phyloP scores from a whole-genome alignment of 2,888 invertebrate genomes.

The Nowickia ferox region DNA sequence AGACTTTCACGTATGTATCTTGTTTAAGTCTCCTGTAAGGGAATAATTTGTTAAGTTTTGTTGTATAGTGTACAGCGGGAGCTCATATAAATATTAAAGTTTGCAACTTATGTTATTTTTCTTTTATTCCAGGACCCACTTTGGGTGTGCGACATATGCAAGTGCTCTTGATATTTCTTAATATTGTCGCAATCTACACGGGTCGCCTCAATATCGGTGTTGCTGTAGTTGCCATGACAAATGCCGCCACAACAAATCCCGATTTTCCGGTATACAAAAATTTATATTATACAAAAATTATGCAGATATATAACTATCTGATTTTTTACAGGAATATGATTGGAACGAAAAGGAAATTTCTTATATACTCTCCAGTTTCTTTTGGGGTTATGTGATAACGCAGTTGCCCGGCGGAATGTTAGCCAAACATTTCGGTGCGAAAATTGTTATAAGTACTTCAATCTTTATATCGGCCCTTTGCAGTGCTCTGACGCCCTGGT shows the following conservation, averaged over 20 bases:
- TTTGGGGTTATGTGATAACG: slow-evolving; percentile 89
- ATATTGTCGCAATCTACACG: slow-evolving; percentile 86
- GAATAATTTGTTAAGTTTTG: too few relatives aligned
- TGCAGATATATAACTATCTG: neutral
- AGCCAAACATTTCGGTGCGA: slow-evolving; percentile 87
- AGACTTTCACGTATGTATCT: too few relatives aligned
- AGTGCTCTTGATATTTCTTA: slow-evolving; percentile 85
- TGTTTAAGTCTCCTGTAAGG: too few relatives aligned
- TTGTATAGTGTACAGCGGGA: too few relatives aligned
- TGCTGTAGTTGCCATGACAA: slow-evolving; percentile 90
- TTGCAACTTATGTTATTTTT: neutral
- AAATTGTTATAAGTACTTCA: slow-evolving; percentile 85
- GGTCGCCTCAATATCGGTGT: slow-evolving; percentile 88
- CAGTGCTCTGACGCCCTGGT: slow-evolving; percentile 87
- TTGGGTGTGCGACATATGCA: slow-evolving; percentile 87
- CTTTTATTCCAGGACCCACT: slow-evolving; percentile 81
- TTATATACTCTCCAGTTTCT: slow-evolving; percentile 89
- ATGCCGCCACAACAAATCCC: slow-evolving; percentile 83
- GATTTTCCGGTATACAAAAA: slow-evolving; percentile 83
- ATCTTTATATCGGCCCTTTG: slow-evolving; percentile 87
- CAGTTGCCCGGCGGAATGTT: slow-evolving; percentile 88
- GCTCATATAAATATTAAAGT: too few relatives aligned
- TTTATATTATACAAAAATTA: neutral
- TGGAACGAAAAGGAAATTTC: slow-evolving; percentile 84
- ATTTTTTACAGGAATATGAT: slow-evolving; percentile 78